Percentiles rank a stretch among this genome's conserved stretches.
These are phyloP conservation scores for Taenaris catops DNA, from an alignment of 2,888 invertebrate genomes.

Conservation along the genomic window DNA sequence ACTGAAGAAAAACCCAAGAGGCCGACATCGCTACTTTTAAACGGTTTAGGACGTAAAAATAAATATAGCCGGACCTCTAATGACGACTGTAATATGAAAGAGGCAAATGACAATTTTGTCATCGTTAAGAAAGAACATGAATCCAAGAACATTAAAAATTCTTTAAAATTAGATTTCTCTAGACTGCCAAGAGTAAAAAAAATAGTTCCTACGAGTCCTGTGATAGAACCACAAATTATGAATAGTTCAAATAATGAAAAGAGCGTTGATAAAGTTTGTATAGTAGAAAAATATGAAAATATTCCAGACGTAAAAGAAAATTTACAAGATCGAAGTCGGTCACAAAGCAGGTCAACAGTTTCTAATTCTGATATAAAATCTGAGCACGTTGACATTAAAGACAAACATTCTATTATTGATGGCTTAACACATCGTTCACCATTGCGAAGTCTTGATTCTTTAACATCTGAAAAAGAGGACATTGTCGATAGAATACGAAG, in stretches of 20 bases:
- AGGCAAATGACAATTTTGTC: conserved; percentile 40
- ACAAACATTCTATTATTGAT: conserved; percentile 45
- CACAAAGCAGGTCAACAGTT: conserved; percentile 61
- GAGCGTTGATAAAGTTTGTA: conserved; percentile 49
- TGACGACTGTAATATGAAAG: conserved; percentile 50
- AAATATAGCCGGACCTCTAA: conserved; percentile 68
- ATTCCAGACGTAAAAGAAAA: conserved; percentile 36
- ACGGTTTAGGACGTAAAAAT: conserved; percentile 75
- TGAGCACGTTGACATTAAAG: conserved; percentile 50
- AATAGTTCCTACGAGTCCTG: conserved; percentile 78
- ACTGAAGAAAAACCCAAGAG: conserved; percentile 69
- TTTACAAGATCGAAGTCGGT: conserved; percentile 49
- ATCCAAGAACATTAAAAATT: conserved; percentile 57
- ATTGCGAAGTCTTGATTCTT: conserved; percentile 64
- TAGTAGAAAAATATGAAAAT: conserved; percentile 43
- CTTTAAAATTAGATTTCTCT: conserved; percentile 82
- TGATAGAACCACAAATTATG: conserved; percentile 74
- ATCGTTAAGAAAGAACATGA: conserved; percentile 51
- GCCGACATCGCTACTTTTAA: conserved; percentile 73
- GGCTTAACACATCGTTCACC: conserved; percentile 44
- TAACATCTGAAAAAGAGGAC: conserved; percentile 82
- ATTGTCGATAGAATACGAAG: conserved; percentile 92
- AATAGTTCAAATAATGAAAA: conserved; percentile 50
- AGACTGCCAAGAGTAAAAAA: conserved; percentile 79
- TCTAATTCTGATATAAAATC: conserved; percentile 75